Evolutionary conservation across 2,888 invertebrate species (phyloP).

Genomic region (Tryphoninae sp.): DNA sequence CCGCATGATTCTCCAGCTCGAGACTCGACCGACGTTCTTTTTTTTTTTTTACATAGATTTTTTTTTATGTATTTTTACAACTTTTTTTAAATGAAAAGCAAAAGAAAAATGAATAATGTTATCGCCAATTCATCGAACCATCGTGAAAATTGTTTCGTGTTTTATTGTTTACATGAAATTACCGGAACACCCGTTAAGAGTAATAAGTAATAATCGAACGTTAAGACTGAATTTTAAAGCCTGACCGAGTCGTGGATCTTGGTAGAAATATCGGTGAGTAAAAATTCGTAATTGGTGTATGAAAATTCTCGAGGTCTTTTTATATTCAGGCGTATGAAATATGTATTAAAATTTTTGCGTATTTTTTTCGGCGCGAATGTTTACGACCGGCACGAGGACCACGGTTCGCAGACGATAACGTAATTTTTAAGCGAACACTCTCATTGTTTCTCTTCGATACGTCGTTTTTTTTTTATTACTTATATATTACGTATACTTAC

Average conservation of each 20-base stretch:
- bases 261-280: not conserved
- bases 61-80: conserved; percentile 5
- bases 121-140: conserved; percentile 14
- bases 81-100: conserved; percentile 13
- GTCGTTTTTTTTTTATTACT: conserved; percentile 28
- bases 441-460: not conserved
- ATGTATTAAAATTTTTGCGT: not conserved
- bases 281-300: not conserved
- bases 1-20: conserved; percentile 22
- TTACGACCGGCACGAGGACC: conserved; percentile 10
- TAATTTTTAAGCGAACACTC: conserved; percentile 28
- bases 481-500: conserved; percentile 29
- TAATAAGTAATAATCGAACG: conserved; percentile 54
- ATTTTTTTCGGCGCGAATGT: not conserved
- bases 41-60: not conserved
- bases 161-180: conserved; percentile 26
- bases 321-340: not conserved
- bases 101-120: conserved; percentile 32
- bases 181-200: conserved; percentile 36
- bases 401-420: conserved; percentile 47
- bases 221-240: conserved; percentile 65
- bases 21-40: not conserved
- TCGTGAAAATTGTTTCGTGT: conserved; percentile 45
- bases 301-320: not conserved
- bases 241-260: conserved; percentile 52